A percentile compares a stretch with the other conserved stretches of the same genome.
Conservation (phyloP, 2,888 invertebrate genomes). For the Sceliomorpha sp. region DNA sequence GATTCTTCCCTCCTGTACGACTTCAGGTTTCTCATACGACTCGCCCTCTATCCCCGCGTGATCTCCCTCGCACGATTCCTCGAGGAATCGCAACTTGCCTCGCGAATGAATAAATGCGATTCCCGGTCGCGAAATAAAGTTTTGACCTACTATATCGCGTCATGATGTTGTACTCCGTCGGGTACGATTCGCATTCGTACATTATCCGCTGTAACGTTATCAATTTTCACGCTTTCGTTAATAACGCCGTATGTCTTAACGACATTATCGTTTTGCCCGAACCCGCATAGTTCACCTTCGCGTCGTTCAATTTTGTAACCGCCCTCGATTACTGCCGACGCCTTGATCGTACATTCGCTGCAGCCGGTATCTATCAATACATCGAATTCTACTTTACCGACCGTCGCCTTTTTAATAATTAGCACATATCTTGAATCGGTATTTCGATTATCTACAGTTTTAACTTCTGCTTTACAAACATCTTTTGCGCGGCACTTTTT, state of each 20-base stretch:
- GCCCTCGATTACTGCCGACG: slow-evolving; percentile 3
- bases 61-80: no score
- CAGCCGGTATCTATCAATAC: slow-evolving; percentile 18
- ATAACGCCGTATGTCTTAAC: slow-evolving; percentile 43
- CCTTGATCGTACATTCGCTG: slow-evolving; percentile 12
- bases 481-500: no score
- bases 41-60: no score
- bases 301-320: not conserved
- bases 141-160: slow-evolving; percentile 17
- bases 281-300: slow-evolving; percentile 9
- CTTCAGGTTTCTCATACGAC: no score
- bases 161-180: slow-evolving; percentile 12
- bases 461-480: no score
- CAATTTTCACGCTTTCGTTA: slow-evolving; percentile 31
- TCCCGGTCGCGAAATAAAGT: slow-evolving; percentile 10
- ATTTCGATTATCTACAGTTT: no score
- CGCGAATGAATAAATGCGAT: slow-evolving; percentile 1
- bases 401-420: slow-evolving; percentile 6
- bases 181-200: slow-evolving; percentile 32
- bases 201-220: slow-evolving; percentile 36
- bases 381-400: not conserved
- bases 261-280: slow-evolving; percentile 1
- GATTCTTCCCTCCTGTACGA: no score
- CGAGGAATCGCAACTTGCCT: slow-evolving; percentile 4
- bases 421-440: slow-evolving; percentile 3